A percentile compares a stretch with the other conserved stretches of the same genome.
Conservation (phyloP, 1,140 invertebrate species). For the Aphelenchoides besseyi region DNA sequence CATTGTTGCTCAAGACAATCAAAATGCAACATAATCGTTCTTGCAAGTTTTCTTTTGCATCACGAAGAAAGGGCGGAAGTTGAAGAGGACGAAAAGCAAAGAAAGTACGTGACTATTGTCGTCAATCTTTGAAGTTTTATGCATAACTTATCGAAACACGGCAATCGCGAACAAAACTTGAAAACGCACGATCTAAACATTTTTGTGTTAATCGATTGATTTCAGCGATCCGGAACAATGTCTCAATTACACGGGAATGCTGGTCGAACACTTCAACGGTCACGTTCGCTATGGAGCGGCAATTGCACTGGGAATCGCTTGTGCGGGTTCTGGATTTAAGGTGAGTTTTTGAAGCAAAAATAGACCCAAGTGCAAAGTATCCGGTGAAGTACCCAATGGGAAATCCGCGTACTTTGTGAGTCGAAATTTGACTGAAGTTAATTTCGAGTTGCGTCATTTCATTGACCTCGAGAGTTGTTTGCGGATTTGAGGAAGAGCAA, state of each 20-base stretch:
- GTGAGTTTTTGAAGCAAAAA: slow-evolving; percentile 52
- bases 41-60: not conserved
- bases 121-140: slow-evolving; percentile 1
- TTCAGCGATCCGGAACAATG: slow-evolving; percentile 61
- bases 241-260: slow-evolving; percentile 57
- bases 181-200: not conserved
- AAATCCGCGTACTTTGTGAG: too few relatives aligned
- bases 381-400: not conserved
- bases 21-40: not conserved
- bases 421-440: too few relatives aligned
- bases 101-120: not conserved
- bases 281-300: slow-evolving; percentile 98
- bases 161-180: not conserved
- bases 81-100: not conserved
- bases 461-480: too few relatives aligned
- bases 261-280: slow-evolving; percentile 98
- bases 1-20: not conserved
- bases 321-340: slow-evolving; percentile 88
- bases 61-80: not conserved
- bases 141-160: not conserved
- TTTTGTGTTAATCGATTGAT: slow-evolving; percentile 7
- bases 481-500: too few relatives aligned
- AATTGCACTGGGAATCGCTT: slow-evolving; percentile 96
- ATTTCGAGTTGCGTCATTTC: too few relatives aligned
- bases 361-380: not conserved